Evolutionary conservation across 2,888 invertebrate genomes (phyloP), one percentile per base, ranked within the genome.

Genomic region (Hirtodrosophila confusa): DNA sequence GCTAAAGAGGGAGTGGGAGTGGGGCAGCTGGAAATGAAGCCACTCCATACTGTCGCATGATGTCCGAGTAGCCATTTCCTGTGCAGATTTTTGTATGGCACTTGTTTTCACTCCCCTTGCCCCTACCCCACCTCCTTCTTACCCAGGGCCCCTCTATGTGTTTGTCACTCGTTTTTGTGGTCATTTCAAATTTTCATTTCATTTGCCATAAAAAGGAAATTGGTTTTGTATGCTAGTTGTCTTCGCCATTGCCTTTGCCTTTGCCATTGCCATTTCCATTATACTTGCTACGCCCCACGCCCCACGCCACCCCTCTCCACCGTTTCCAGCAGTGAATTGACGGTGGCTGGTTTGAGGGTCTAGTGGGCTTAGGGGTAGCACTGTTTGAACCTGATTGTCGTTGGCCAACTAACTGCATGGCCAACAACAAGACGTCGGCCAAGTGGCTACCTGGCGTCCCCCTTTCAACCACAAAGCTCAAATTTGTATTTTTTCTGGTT

Each of bases 161-260:
- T 64, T 61, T 74, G 76, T 76, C 64, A 65, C 61, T 65, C 61
- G 75, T 69, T 80, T 83, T 83, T 88, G 88, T 82, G 86, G 88
- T 86, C 88, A 86, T 88, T 86, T 88, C 73, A 84, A 86, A 84
- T 82, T 88, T 86, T 84, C 80, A 82, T 86, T 86, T 88, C 86
- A 88, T 86, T 88, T 84, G 78, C 84, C 86, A 86, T 86, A 86
- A 86, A 86, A 86, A 82, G 85, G 79, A 84, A 88, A 86, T 88
- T 84, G 86, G 82, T 88, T 88, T 88, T 68, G 74, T 75, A 71
- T 76, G 78, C 74, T 78, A 78, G 75, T 80, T 84, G 82, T 55
- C 75, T 63, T 44, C 72, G 65, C 62, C 75, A 35, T 27, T 35
- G n/a, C 40, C 40, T 45, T 44, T 35, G 50, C 33, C 23, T 45